Percentiles rank a stretch among this genome's conserved stretches.
Evolutionary conservation across 2,113 vertebrate species (phyloP).

Genomic region (Pangasianodon gigas): DNA sequence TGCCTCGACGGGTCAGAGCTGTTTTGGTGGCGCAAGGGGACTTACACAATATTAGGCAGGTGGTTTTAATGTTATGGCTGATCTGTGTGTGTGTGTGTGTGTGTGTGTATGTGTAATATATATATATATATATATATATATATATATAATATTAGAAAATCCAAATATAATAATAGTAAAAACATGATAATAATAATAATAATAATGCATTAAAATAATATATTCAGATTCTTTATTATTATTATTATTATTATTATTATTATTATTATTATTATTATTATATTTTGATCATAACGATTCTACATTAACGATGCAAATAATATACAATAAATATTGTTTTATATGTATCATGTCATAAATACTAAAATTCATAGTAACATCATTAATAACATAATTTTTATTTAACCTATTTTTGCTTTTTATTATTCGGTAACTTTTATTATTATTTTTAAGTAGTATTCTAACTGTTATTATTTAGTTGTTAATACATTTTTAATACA

Average conservation of each 20-base stretch:
- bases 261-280: background rate
- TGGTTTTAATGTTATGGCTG: too few relatives aligned
- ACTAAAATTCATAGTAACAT: background rate
- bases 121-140: too few relatives aligned
- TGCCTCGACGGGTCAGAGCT: too few relatives aligned
- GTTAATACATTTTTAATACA: background rate
- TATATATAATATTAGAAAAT: too few relatives aligned
- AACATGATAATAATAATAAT: too few relatives aligned
- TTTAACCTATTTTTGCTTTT: background rate
- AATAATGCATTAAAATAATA: background rate
- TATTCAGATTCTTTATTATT: background rate
- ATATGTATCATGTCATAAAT: background rate
- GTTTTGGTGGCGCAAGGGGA: too few relatives aligned
- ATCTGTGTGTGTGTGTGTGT: too few relatives aligned
- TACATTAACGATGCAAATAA: background rate
- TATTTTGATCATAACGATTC: background rate
- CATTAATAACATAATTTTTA: background rate
- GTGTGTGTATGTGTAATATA: too few relatives aligned
- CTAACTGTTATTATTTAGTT: background rate
- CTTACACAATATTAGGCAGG: too few relatives aligned
- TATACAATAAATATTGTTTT: background rate
- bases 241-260: background rate
- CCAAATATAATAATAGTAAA: too few relatives aligned
- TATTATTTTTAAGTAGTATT: background rate
- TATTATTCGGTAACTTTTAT: background rate